Evolutionary conservation across 2,113 vertebrate genomes (phyloP).

Genomic region (Leucopsar rothschildi): DNA sequence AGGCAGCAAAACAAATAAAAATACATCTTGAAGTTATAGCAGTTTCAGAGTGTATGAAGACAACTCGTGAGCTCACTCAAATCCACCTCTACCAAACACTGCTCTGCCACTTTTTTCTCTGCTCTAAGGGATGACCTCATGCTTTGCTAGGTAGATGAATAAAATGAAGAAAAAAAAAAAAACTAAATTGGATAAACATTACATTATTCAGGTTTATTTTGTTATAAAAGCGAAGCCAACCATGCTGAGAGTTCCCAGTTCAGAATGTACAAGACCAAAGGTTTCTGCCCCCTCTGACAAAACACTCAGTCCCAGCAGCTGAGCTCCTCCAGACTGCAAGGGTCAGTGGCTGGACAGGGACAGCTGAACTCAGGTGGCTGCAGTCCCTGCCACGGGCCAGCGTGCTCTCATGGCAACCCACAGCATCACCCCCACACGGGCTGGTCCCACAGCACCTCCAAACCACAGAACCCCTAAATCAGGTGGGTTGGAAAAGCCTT

Average conservation of each 20-base stretch:
- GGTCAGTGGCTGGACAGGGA: too few species aligned
- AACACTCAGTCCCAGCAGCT: neutral
- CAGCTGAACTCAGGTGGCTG: neutral
- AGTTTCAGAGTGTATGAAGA: neutral
- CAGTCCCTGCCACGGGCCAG: neutral
- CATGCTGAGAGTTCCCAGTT: neutral
- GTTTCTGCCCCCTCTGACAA: neutral
- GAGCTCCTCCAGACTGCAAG: neutral
- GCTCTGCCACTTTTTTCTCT: neutral
- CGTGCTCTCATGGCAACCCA: accelerated
- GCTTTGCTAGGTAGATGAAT: neutral
- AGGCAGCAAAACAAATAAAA: neutral
- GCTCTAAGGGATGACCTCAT: neutral
- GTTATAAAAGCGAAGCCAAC: accelerated
- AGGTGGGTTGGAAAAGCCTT: neutral
- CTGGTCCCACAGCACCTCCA: neutral
- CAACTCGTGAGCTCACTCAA: neutral
- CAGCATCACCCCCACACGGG: neutral
- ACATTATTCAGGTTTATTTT: neutral
- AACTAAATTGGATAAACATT: neutral
- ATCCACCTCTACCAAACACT: neutral
- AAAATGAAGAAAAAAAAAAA: neutral
- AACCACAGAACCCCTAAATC: neutral
- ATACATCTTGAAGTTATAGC: accelerated
- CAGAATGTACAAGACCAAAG: neutral